These are phyloP conservation scores for Thomomys bottae DNA, from an alignment of 2,113 vertebrate species.

Conservation along the genomic window DNA sequence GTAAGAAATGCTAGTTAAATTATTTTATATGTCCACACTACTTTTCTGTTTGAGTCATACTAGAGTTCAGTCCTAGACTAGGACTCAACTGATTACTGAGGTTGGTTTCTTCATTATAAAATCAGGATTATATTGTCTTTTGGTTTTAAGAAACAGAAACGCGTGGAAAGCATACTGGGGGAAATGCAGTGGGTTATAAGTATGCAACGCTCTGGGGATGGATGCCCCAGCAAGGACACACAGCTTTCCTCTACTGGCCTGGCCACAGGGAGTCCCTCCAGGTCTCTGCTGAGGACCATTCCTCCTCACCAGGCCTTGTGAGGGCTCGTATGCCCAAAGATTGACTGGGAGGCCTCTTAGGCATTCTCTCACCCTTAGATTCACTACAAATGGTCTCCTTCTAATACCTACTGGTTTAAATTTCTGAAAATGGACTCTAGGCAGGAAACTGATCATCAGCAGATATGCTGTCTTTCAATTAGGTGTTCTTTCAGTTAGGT, in stretches of 20 bases:
- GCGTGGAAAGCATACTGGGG: background rate
- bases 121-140: background rate
- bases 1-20: background rate
- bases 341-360: background rate
- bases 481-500: background rate
- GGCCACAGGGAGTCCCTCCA: too few relatives aligned
- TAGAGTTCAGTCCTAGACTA: too few relatives aligned
- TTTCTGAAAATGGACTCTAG: background rate
- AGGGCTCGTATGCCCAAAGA: background rate
- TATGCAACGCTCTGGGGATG: too few relatives aligned
- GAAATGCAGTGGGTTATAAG: background rate
- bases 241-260: too few relatives aligned
- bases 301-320: background rate
- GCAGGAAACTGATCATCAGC: background rate
- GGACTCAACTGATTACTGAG: too few relatives aligned
- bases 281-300: background rate
- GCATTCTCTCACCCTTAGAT: background rate
- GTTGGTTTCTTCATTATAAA: too few relatives aligned
- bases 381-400: background rate
- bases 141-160: constrained; percentile 40
- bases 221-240: background rate
- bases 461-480: background rate
- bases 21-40: background rate
- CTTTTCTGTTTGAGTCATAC: background rate
- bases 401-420: background rate